Percentiles rank a stretch among this genome's conserved stretches.
Evolutionary conservation across 1,140 invertebrate species (phyloP).

Genomic region (Bombyx mandarina): DNA sequence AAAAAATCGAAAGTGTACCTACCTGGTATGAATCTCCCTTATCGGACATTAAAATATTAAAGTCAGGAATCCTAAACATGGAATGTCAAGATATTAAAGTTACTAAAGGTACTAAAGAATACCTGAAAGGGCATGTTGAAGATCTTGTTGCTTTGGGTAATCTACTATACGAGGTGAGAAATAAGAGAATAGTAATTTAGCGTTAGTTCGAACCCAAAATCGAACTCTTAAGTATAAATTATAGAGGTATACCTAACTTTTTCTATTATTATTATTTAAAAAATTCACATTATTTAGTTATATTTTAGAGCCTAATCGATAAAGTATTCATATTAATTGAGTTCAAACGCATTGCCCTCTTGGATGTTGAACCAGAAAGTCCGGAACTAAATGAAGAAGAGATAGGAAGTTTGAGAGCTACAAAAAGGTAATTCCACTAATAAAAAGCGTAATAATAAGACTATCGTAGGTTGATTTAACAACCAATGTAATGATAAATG

Average conservation of each 20-base stretch:
- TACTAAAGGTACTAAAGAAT: conserved; percentile 39
- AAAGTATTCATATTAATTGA: conserved; percentile 22
- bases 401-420: conserved; percentile 20
- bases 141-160: conserved; percentile 36
- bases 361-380: conserved; percentile 9
- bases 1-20: conserved; percentile 60
- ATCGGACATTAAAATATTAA: conserved; percentile 48
- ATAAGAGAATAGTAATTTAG: background rate
- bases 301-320: conserved; percentile 19
- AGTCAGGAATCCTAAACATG: conserved; percentile 44
- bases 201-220: too few relatives aligned
- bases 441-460: background rate
- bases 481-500: too few relatives aligned
- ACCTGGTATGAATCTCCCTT: conserved; percentile 68
- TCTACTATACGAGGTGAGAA: conserved; percentile 30
- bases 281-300: conserved; percentile 2
- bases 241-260: background rate
- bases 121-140: conserved; percentile 50
- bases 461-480: too few relatives aligned
- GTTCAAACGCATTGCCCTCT: conserved; percentile 1
- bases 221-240: background rate
- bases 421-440: conserved; percentile 23
- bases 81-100: conserved; percentile 48
- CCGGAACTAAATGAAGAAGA: conserved; percentile 14
- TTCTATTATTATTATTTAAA: background rate